Percentiles rank a stretch among this genome's conserved stretches.
Evolutionary conservation across 2,113 vertebrate genomes (phyloP).

Genomic region (Psephotus haematonotus): DNA sequence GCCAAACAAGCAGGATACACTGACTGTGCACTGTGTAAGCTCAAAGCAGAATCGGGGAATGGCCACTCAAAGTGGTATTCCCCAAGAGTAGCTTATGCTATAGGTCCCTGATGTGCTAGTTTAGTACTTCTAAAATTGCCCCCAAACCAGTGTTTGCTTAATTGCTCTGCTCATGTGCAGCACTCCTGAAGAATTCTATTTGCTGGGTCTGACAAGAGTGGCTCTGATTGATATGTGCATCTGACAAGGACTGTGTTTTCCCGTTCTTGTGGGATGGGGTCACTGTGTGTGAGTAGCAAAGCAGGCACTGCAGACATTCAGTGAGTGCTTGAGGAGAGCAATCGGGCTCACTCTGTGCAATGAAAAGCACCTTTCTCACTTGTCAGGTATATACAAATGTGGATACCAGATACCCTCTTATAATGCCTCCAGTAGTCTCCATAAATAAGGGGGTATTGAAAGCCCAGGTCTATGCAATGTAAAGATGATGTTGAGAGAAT

Average conservation of each 20-base stretch:
- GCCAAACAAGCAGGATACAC: neutral
- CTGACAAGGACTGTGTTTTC: neutral
- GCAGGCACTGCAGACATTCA: neutral
- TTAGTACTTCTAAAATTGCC: neutral
- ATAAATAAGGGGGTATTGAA: neutral
- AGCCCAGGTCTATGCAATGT: neutral
- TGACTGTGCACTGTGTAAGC: neutral
- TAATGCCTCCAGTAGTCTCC: neutral
- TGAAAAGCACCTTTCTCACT: neutral
- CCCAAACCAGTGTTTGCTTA: neutral
- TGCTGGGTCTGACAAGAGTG: neutral
- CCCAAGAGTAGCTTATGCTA: neutral
- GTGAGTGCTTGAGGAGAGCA: neutral
- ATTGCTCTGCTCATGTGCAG: neutral
- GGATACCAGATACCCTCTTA: neutral
- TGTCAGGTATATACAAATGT: neutral
- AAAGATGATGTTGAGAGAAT: rapidly evolving
- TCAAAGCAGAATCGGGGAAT: neutral
- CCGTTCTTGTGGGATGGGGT: neutral
- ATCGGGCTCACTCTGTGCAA: rapidly evolving
- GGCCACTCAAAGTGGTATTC: neutral
- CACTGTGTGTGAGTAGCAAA: rapidly evolving
- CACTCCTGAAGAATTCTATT: neutral
- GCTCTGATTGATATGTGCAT: rapidly evolving
- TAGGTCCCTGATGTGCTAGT: neutral